These are phyloP conservation scores for Eupeodes luniger DNA, from an alignment of 2,888 invertebrate species.

Conservation along the genomic window DNA sequence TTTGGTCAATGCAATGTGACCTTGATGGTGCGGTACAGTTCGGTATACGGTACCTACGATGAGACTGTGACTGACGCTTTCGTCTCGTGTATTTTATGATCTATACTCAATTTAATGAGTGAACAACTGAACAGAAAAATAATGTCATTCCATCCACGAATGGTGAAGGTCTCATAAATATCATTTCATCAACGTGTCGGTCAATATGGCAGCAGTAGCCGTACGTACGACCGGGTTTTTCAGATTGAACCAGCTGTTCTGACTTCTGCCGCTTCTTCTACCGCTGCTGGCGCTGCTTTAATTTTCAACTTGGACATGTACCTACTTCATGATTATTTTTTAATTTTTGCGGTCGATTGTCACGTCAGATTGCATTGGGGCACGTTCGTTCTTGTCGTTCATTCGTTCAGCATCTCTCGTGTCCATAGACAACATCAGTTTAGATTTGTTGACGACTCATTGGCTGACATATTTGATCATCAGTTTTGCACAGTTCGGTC, in stretches of 20 bases:
- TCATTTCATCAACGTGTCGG: constrained; percentile 32
- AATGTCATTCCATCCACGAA: constrained; percentile 49
- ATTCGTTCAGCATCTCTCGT: constrained; percentile 55
- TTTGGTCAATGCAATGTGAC: constrained; percentile 51
- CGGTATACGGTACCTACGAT: not conserved
- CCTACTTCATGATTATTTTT: constrained; percentile 2
- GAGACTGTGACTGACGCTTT: not conserved
- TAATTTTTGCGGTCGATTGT: constrained; percentile 65
- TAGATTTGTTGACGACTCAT: constrained; percentile 67
- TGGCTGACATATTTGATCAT: constrained; percentile 68
- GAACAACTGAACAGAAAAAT: constrained; percentile 42
- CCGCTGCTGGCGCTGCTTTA: not conserved
- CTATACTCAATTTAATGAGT: constrained; percentile 33
- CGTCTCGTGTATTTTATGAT: constrained; percentile 1
- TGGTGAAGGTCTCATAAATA: constrained; percentile 60
- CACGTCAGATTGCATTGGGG: constrained; percentile 68
- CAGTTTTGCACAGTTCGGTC: constrained; percentile 62
- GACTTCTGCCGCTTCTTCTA: not conserved
- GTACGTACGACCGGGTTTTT: not conserved
- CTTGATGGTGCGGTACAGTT: constrained; percentile 1
- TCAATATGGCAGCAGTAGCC: not conserved
- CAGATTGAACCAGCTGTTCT: constrained; percentile 12
- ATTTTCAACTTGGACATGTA: not conserved
- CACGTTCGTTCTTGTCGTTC: not conserved
- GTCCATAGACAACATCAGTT: constrained; percentile 71